Conservation (phyloP, 2,888 invertebrate genomes). For the Hemaris fuciformis region DNA sequence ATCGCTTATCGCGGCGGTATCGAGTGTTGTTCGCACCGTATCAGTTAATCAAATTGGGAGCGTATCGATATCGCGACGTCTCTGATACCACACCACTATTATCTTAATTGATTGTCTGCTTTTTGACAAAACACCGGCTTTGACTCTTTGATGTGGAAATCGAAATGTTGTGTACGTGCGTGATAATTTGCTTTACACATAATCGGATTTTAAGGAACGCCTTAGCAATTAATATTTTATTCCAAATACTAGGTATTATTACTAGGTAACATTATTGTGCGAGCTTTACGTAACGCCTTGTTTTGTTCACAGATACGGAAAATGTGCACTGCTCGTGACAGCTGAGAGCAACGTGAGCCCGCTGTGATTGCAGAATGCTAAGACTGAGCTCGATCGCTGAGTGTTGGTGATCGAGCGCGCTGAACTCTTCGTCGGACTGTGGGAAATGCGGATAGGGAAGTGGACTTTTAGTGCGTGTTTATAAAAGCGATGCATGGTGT, state of each 20-base stretch:
- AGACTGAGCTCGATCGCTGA: constrained; percentile 45
- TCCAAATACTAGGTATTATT: background rate
- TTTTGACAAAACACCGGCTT: constrained; percentile 66
- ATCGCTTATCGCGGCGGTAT: constrained; percentile 71
- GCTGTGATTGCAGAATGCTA: constrained; percentile 38
- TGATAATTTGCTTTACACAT: constrained; percentile 1
- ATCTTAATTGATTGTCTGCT: constrained; percentile 78
- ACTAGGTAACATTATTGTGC: constrained; percentile 11
- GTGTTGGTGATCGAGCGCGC: constrained; percentile 41
- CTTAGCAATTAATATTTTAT: constrained; percentile 7
- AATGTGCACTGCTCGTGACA: constrained; percentile 49
- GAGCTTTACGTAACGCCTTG: constrained; percentile 19
- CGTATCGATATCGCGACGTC: constrained; percentile 73
- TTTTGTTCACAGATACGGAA: constrained; percentile 60
- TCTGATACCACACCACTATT: constrained; percentile 69
- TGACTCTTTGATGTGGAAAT: constrained; percentile 56
- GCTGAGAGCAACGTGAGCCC: constrained; percentile 33
- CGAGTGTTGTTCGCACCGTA: constrained; percentile 70
- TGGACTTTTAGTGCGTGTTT: constrained; percentile 73
- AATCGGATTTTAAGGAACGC: constrained; percentile 3
- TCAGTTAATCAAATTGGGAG: constrained; percentile 79
- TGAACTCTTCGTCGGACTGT: constrained; percentile 40
- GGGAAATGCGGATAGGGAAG: constrained; percentile 72
- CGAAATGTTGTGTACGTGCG: constrained; percentile 19
- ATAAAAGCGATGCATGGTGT: constrained; percentile 80